A percentile compares a stretch with the other conserved stretches of the same genome.
Evolutionary conservation across 1,140 invertebrate genomes (phyloP).

Genomic region (Zaprionus ornatus): DNA sequence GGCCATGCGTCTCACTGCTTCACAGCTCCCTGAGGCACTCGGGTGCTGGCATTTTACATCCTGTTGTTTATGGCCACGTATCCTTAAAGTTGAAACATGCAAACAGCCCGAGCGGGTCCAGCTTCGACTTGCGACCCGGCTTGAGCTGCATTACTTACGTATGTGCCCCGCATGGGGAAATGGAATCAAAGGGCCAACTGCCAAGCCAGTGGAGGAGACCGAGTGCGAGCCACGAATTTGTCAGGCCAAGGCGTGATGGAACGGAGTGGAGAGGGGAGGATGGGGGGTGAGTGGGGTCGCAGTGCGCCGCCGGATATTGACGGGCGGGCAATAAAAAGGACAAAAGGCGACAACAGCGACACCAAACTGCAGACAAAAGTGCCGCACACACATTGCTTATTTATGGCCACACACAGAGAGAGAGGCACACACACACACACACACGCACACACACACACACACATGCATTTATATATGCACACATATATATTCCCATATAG

Average conservation of each 20-base stretch:
- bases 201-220: neutral
- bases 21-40: conserved; percentile 40
- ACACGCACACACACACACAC: neutral
- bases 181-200: conserved; percentile 39
- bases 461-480: neutral
- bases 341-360: conserved; percentile 42
- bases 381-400: conserved; percentile 31
- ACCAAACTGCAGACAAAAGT: conserved; percentile 38
- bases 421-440: neutral
- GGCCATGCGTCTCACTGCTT: conserved; percentile 2
- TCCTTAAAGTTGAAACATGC: conserved; percentile 60
- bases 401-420: conserved; percentile 8
- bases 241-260: too few relatives aligned
- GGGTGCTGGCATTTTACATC: conserved; percentile 62
- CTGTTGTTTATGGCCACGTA: conserved; percentile 75
- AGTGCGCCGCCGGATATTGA: conserved; percentile 38
- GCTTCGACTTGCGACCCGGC: neutral
- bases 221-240: conserved; percentile 22
- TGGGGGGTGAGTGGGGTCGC: neutral
- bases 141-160: conserved; percentile 41
- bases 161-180: conserved; percentile 43
- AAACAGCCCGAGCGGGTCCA: conserved; percentile 30
- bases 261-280: too few relatives aligned
- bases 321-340: conserved; percentile 49
- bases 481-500: neutral